Conservation (phyloP, 2,888 invertebrate species). For the Drosophila mimetica region DNA sequence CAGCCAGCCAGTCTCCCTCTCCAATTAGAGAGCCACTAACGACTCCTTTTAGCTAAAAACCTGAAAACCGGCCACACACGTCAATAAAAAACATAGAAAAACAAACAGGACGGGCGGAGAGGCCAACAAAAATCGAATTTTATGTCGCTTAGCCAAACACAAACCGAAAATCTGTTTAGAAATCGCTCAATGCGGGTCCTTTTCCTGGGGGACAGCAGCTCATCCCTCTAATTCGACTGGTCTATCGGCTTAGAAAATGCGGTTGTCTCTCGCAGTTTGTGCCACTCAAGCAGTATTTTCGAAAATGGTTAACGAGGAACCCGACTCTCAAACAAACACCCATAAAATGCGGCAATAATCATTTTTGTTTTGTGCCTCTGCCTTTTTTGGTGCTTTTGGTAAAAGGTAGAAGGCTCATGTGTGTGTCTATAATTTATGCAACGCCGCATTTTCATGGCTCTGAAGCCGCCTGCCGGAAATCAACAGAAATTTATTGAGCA, state of each 20-base stretch:
- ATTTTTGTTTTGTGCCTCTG: slow-evolving; percentile 19
- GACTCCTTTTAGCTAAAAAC: slow-evolving; percentile 34
- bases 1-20: slow-evolving; percentile 7
- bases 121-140: slow-evolving; percentile 45
- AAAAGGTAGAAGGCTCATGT: slow-evolving; percentile 58
- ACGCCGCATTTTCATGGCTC: slow-evolving; percentile 64
- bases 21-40: slow-evolving; percentile 55
- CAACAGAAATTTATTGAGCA: slow-evolving; percentile 80
- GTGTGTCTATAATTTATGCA: slow-evolving; percentile 68
- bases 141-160: slow-evolving; percentile 46
- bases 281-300: slow-evolving; percentile 73
- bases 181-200: slow-evolving; percentile 50
- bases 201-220: slow-evolving; percentile 2
- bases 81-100: background rate
- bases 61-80: slow-evolving; percentile 17
- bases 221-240: slow-evolving; percentile 10
- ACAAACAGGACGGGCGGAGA: slow-evolving; percentile 13
- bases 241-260: slow-evolving; percentile 32
- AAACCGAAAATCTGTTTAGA: slow-evolving; percentile 64
- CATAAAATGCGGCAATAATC: slow-evolving; percentile 69
- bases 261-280: slow-evolving; percentile 45
- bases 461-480: slow-evolving; percentile 62
- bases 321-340: slow-evolving; percentile 47
- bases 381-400: slow-evolving; percentile 34
- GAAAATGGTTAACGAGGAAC: slow-evolving; percentile 18